Conservation (phyloP, 2,888 invertebrate genomes). For the Lasius platythorax region DNA sequence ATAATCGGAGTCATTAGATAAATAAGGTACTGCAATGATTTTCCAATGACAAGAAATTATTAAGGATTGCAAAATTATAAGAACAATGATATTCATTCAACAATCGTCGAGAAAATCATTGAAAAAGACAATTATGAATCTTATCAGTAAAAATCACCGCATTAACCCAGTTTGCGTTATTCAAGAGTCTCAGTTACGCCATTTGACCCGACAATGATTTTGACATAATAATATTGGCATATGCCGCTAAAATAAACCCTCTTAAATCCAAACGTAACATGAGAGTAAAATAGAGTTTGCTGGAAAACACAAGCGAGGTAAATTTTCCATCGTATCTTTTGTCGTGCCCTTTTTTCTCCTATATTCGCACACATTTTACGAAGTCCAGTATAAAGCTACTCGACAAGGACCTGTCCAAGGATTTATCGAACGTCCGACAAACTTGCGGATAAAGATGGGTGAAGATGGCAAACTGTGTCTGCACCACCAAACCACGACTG, state of each 20-base stretch:
- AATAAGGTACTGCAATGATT: neutral
- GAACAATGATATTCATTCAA: neutral
- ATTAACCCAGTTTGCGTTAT: neutral
- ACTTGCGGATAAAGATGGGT: slow-evolving; percentile 61
- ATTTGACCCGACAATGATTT: slow-evolving; percentile 14
- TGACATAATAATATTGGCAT: slow-evolving; percentile 21
- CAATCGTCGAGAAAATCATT: neutral
- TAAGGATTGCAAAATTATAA: slow-evolving; percentile 1
- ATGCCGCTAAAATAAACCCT: slow-evolving; percentile 31
- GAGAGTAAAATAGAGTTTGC: slow-evolving; percentile 35
- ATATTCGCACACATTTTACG: neutral
- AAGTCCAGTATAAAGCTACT: slow-evolving; percentile 8
- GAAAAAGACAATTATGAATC: neutral
- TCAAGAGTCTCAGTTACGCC: neutral
- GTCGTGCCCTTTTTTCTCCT: neutral
- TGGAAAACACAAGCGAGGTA: slow-evolving; percentile 24
- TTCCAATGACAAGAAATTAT: neutral
- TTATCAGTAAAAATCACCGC: slow-evolving; percentile 1
- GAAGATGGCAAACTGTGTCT: slow-evolving; percentile 21
- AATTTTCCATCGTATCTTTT: slow-evolving; percentile 12
- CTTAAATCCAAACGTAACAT: slow-evolving; percentile 33
- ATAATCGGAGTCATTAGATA: neutral
- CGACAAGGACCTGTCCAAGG: slow-evolving; percentile 34
- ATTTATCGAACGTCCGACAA: slow-evolving; percentile 66
- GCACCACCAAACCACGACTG: slow-evolving; percentile 21